Percentiles rank a stretch among this genome's conserved stretches.
Evolutionary conservation across 2,797 vertebrate genomes (phyloP).

Genomic region (Lemur catta): DNA sequence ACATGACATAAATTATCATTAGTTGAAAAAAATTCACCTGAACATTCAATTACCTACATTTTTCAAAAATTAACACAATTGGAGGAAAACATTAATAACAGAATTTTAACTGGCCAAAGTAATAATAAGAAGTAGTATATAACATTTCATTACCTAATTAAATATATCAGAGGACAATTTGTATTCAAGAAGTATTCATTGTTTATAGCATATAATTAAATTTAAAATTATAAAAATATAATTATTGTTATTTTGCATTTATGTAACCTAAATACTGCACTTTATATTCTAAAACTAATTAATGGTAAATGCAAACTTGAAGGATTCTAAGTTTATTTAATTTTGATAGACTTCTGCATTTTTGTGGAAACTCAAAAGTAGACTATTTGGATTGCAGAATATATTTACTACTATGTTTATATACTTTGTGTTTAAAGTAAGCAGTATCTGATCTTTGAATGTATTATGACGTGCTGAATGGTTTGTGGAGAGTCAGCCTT

Average conservation of each 20-base stretch:
- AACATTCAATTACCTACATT: not conserved
- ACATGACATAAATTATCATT: not conserved
- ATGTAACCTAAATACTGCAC: not conserved
- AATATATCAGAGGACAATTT: not conserved
- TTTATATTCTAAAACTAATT: not conserved
- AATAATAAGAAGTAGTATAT: not conserved
- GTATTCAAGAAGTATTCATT: not conserved
- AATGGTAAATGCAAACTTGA: not conserved
- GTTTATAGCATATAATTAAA: not conserved
- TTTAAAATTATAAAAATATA: not conserved
- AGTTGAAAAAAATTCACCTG: conserved; percentile 17
- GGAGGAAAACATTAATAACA: not conserved
- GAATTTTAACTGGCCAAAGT: not conserved
- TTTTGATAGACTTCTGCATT: not conserved
- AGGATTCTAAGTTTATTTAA: not conserved
- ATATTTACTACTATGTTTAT: not conserved
- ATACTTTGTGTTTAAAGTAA: not conserved
- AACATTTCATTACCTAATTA: not conserved
- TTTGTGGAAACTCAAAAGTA: not conserved
- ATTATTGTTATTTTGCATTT: not conserved
- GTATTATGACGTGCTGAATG: not conserved
- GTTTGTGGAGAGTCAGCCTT: not conserved
- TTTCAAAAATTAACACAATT: conserved; percentile 2
- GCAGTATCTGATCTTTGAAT: not conserved
- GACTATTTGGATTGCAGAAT: not conserved